Base-by-base conservation (phyloP, 92 coral and sea anemone species). In the Heteractis magnifica region DNA sequence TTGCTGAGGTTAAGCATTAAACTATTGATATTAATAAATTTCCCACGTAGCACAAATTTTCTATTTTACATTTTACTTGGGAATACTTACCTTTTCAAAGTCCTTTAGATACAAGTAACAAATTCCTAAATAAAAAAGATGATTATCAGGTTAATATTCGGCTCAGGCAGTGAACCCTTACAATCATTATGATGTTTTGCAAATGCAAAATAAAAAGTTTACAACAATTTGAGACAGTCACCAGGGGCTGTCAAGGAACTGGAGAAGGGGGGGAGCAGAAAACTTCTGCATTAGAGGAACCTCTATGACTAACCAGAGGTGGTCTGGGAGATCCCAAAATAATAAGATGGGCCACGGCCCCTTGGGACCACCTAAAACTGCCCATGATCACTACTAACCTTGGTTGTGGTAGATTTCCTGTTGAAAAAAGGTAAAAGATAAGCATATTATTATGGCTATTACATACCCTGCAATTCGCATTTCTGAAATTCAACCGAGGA, bases 331-430 rank as follows among this genome's bases (percentile, higher is more conserved):
- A 72, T 34, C 44, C 44, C 44, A 34, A 34, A 34, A 34, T 34
- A 34, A 34, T 0, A 34, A 0, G 3, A 34, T 34, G 44, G 3
- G 44, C 44, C 44, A 34, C 3, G 3, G 44, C 3, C 44, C 44
- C 44, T 34, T 34, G 44, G 44, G 44, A 34, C 3, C 44, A 34
- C 44, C 44, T 34, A 34, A 34, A 44, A 44, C 7, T 75, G 10
- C 19, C 19, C 13, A 8, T 75, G 48, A 75, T 9, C 21, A 49
- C 0, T 10, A 41, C 56, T 20, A 62, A 95, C 99, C 99, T 94
- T 96, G 99, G 80, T 96, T 96, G 82, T 96, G 99, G 78, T 94
- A 96, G 80, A 96, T 94, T 94, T 96, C 99, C 99, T 96, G 86
- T 50, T 83, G 21, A 12, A 60, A 50, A 87, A 53, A 84, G 23